These are phyloP conservation scores for Lycaon pictus DNA, from an alignment of 2,113 vertebrate species.

Conservation along the genomic window DNA sequence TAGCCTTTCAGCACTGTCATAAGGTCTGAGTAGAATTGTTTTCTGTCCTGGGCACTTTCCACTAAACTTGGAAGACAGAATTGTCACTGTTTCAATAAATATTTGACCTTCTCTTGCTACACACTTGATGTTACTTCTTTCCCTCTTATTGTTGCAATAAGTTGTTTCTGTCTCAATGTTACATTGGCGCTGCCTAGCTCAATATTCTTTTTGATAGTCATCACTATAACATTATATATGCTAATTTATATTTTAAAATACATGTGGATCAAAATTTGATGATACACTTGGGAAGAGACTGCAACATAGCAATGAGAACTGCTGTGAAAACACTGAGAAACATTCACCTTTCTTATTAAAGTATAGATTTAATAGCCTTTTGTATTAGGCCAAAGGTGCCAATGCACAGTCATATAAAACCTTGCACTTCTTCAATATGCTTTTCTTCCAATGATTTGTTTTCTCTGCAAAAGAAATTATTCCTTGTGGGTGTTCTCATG, in stretches of 20 bases:
- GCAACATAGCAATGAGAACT: neutral
- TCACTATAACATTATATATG: neutral
- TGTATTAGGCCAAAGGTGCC: neutral
- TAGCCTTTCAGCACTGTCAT: neutral
- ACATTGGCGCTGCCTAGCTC: neutral
- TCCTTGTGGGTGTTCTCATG: neutral
- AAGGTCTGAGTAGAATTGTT: neutral
- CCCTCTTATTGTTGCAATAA: neutral
- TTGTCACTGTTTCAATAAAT: neutral
- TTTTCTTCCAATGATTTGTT: neutral
- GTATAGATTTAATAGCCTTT: neutral
- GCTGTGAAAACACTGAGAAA: neutral
- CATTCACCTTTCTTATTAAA: neutral
- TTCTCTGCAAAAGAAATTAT: constrained; percentile 27
- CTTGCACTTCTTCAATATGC: neutral
- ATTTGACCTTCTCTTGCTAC: neutral
- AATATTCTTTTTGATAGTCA: neutral
- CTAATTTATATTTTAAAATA: neutral
- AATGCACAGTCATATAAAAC: neutral
- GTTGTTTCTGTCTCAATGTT: neutral
- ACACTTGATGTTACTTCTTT: neutral
- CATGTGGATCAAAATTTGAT: neutral
- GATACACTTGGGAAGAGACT: neutral
- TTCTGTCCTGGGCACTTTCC: neutral
- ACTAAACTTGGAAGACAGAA: neutral